Evolutionary conservation across 2,888 invertebrate genomes (phyloP).

Genomic region (Phengaris alcon): DNA sequence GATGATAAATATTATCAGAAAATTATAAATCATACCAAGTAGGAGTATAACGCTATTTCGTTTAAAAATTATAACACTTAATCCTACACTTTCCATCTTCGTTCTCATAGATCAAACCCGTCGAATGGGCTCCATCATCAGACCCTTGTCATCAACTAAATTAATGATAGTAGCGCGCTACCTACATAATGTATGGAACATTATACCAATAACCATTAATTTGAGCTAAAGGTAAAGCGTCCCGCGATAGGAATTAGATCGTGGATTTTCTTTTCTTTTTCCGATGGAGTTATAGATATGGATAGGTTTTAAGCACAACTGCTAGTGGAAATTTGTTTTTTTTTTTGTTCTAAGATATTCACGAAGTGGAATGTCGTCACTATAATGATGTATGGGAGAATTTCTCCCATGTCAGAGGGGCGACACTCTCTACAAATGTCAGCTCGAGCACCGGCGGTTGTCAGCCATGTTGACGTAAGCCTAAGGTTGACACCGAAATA

Average conservation of each 20-base stretch:
- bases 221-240: background rate
- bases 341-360: background rate
- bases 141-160: conserved; percentile 12
- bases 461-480: no score
- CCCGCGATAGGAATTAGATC: background rate
- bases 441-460: no score
- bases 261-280: background rate
- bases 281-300: no score
- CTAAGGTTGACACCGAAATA: no score
- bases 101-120: background rate
- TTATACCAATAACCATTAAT: background rate
- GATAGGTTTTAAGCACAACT: no score
- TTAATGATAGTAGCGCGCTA: background rate
- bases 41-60: no score
- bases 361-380: background rate
- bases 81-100: background rate
- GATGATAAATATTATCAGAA: no score
- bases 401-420: no score
- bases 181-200: background rate
- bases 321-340: no score
- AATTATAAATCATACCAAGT: no score
- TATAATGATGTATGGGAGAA: no score
- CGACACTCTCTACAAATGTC: no score
- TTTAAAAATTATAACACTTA: background rate
- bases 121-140: background rate